A percentile compares a stretch with the other conserved stretches of the same genome.
Evolutionary conservation across 2,888 invertebrate species (phyloP).

Genomic region (Meghimatium bilineatum): DNA sequence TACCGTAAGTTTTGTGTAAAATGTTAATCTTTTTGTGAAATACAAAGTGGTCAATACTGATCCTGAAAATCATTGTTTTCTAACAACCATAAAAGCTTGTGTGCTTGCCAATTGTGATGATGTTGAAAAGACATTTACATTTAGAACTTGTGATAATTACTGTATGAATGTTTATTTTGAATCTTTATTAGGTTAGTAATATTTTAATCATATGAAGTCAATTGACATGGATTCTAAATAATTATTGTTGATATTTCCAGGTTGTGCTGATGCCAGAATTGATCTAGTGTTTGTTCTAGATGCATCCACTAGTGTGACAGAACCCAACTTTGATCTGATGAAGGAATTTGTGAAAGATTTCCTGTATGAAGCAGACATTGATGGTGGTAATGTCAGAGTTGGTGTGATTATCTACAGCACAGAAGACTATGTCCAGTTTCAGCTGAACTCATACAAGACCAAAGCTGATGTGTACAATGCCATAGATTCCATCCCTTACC

Average conservation of each 20-base stretch:
- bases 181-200: too few relatives aligned
- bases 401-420: constrained; percentile 59
- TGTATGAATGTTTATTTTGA: too few relatives aligned
- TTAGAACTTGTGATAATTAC: too few relatives aligned
- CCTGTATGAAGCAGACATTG: constrained; percentile 58
- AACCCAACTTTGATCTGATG: constrained; percentile 60
- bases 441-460: constrained; percentile 60
- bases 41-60: too few relatives aligned
- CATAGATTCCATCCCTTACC: constrained; percentile 60
- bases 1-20: too few relatives aligned
- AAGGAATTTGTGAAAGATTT: constrained; percentile 60
- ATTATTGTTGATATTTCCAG: constrained; percentile 20
- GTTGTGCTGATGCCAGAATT: constrained; percentile 52
- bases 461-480: constrained; percentile 60
- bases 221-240: neutral
- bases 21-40: too few relatives aligned
- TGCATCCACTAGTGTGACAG: constrained; percentile 66
- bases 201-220: too few relatives aligned
- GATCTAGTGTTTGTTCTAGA: constrained; percentile 70
- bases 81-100: too few relatives aligned
- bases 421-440: constrained; percentile 63
- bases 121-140: too few relatives aligned
- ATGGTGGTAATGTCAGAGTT: constrained; percentile 59
- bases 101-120: too few relatives aligned
- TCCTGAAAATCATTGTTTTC: too few relatives aligned